Conservation (phyloP, 64 coral and sea anemone species). For the Platygyra sinensis region DNA sequence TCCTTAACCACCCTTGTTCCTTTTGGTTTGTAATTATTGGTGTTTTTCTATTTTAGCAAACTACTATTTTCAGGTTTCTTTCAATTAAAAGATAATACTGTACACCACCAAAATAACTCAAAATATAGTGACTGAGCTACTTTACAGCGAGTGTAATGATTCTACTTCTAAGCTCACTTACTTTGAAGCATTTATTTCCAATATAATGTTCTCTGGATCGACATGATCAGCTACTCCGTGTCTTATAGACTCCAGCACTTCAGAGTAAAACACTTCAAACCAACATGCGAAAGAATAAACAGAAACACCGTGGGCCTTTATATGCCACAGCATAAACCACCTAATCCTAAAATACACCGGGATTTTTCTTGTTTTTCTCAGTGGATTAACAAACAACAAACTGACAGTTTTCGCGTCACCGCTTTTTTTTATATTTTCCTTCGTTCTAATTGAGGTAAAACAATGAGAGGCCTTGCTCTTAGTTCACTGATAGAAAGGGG, state of each 20-base stretch:
- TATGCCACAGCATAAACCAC: background rate
- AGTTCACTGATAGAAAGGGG: too few relatives aligned
- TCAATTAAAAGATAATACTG: too few relatives aligned
- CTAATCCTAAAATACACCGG: background rate
- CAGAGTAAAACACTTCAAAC: slow-evolving; percentile 81
- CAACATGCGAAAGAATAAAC: background rate
- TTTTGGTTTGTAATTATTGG: too few relatives aligned
- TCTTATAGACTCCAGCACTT: slow-evolving; percentile 88
- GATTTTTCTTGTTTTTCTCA: background rate
- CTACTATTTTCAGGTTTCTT: too few relatives aligned
- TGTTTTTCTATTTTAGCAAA: too few relatives aligned
- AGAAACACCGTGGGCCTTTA: background rate
- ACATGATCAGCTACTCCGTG: slow-evolving; percentile 84
- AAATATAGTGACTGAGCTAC: too few relatives aligned
- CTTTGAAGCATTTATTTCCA: slow-evolving; percentile 95
- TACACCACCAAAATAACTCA: too few relatives aligned
- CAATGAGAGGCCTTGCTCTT: too few relatives aligned
- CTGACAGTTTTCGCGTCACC: too few relatives aligned
- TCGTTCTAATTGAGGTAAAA: too few relatives aligned
- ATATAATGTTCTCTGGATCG: slow-evolving; percentile 83
- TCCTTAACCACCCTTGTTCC: too few relatives aligned
- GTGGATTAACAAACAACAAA: background rate
- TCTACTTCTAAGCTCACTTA: slow-evolving; percentile 35
- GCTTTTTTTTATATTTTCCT: too few relatives aligned
- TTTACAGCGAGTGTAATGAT: background rate